phyloP scores from a whole-genome alignment of 2,797 vertebrate genomes.

The Spinus pinus region DNA sequence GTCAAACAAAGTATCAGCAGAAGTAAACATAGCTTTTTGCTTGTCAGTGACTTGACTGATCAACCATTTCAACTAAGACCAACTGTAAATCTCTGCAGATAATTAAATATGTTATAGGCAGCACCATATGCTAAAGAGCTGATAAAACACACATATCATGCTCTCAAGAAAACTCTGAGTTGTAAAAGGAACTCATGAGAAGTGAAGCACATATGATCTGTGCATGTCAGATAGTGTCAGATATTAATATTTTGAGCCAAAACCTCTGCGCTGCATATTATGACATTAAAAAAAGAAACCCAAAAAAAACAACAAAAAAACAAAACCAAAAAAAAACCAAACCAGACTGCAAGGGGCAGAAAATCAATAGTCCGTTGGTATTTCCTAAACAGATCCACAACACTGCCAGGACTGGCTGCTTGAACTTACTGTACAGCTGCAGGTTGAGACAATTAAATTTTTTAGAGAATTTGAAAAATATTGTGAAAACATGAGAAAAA shows the following conservation, averaged over 20 bases:
- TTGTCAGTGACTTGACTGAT: slow-evolving; percentile 9
- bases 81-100: neutral
- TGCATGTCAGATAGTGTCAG: neutral
- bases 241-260: neutral
- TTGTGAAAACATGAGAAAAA: neutral
- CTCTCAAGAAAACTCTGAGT: neutral
- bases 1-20: slow-evolving; percentile 4
- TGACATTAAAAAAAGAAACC: neutral
- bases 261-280: neutral
- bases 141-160: neutral
- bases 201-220: neutral
- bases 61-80: slow-evolving; percentile 4
- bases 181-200: neutral
- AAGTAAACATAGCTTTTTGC: slow-evolving; percentile 9
- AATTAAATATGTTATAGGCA: neutral
- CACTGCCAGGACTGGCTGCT: neutral
- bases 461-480: neutral
- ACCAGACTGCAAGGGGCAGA: neutral
- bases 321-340: too few species aligned
- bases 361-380: neutral
- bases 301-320: too few species aligned
- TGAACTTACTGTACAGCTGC: neutral
- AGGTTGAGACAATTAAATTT: neutral
- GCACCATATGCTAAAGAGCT: neutral
- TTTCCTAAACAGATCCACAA: neutral